phyloP scores from a whole-genome alignment of 2,888 invertebrate species.

The Agrochola lychnidis region DNA sequence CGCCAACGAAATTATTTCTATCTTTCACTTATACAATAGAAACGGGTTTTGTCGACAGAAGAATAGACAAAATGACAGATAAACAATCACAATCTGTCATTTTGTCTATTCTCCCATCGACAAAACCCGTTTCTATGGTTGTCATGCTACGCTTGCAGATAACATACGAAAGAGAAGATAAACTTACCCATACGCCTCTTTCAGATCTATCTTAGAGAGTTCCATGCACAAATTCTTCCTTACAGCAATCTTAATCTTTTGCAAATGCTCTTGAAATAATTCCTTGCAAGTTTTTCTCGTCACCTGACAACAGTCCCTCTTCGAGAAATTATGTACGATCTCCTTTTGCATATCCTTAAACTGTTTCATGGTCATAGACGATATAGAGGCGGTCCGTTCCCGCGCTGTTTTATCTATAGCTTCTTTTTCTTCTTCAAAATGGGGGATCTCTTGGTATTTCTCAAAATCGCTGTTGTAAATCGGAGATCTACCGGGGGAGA shows the following conservation, averaged over 20 bases:
- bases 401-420: conserved; percentile 65
- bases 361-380: conserved; percentile 80
- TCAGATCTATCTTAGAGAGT: conserved; percentile 78
- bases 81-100: too few relatives aligned
- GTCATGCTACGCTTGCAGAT: too few relatives aligned
- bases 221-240: conserved; percentile 77
- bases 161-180: conserved; percentile 8
- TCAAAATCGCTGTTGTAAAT: conserved; percentile 79
- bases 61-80: too few relatives aligned
- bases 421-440: conserved; percentile 70
- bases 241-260: conserved; percentile 73
- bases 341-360: conserved; percentile 85
- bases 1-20: background rate
- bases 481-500: conserved; percentile 79
- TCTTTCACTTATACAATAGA: background rate
- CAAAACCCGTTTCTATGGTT: too few relatives aligned
- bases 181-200: conserved; percentile 81
- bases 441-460: conserved; percentile 79
- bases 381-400: conserved; percentile 67
- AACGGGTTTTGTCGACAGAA: too few relatives aligned
- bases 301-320: conserved; percentile 81
- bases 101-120: too few relatives aligned
- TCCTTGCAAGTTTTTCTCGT: conserved; percentile 75
- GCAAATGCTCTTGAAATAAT: conserved; percentile 77
- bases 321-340: conserved; percentile 76